Conservation (phyloP, 1,140 invertebrate genomes). For the Heliconius hermathena region DNA sequence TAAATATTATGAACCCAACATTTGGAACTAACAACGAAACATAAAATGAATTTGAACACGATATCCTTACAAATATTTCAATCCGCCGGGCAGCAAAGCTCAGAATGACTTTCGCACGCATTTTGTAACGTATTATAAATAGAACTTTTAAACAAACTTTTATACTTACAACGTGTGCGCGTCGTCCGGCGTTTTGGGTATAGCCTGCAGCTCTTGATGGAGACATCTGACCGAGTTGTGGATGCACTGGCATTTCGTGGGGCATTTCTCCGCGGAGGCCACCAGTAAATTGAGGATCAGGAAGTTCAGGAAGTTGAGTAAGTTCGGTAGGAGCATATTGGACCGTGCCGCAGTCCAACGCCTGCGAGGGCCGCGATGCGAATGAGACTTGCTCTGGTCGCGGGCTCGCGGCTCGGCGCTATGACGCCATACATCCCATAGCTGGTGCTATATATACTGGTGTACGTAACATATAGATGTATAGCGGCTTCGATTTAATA, state of each 20-base stretch:
- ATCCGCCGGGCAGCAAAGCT: constrained; percentile 7
- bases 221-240: constrained; percentile 60
- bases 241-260: constrained; percentile 61
- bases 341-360: constrained; percentile 35
- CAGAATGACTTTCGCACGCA: constrained; percentile 36
- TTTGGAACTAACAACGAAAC: background rate
- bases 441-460: constrained; percentile 24
- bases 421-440: constrained; percentile 29
- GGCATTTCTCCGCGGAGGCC: constrained; percentile 50
- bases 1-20: background rate
- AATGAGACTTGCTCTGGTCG: constrained; percentile 22
- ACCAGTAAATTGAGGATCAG: constrained; percentile 52
- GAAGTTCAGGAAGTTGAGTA: constrained; percentile 56
- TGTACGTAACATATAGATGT: background rate
- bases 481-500: background rate
- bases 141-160: constrained; percentile 45
- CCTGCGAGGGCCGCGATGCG: constrained; percentile 34
- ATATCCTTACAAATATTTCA: background rate
- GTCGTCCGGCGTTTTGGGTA: constrained; percentile 59
- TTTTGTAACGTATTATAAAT: constrained; percentile 39
- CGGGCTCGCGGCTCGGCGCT: constrained; percentile 1
- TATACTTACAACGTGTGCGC: constrained; percentile 67
- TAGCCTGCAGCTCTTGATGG: constrained; percentile 57
- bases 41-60: background rate
- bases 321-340: constrained; percentile 40